Evolutionary conservation across 2,888 invertebrate genomes (phyloP).

Genomic region (Cloeon dipterum): DNA sequence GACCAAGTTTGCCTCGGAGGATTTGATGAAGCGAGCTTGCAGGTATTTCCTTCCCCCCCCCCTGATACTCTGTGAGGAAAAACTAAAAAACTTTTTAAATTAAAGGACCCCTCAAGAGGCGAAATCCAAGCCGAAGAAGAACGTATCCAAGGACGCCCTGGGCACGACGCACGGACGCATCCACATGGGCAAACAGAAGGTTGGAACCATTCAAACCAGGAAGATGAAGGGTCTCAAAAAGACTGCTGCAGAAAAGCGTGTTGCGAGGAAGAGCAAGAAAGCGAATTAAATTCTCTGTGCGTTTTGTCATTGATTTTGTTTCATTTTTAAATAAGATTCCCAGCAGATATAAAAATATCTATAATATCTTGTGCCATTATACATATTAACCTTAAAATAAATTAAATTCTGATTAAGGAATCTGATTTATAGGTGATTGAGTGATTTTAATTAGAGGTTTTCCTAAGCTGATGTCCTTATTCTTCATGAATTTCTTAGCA

Average conservation of each 20-base stretch:
- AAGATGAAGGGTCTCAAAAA: conserved; percentile 77
- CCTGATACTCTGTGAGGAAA: neutral
- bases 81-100: neutral
- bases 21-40: conserved; percentile 63
- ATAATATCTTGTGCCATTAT: too few relatives aligned
- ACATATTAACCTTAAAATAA: too few relatives aligned
- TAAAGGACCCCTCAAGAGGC: conserved; percentile 2
- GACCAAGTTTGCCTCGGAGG: conserved; percentile 70
- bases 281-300: too few relatives aligned
- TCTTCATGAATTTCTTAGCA: too few relatives aligned
- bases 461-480: too few relatives aligned
- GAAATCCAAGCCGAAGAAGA: conserved; percentile 59
- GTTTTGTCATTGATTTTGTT: too few relatives aligned
- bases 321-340: too few relatives aligned
- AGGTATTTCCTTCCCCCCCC: too few relatives aligned
- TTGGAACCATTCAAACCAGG: conserved; percentile 63
- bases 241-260: conserved; percentile 40
- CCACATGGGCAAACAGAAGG: conserved; percentile 77
- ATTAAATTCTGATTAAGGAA: too few relatives aligned
- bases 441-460: too few relatives aligned
- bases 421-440: too few relatives aligned
- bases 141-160: conserved; percentile 63
- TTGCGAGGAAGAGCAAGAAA: conserved; percentile 22
- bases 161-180: conserved; percentile 79
- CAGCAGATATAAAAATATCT: too few relatives aligned